Base-by-base conservation (phyloP, 2,113 vertebrate genomes). In the Nestor notabilis region DNA sequence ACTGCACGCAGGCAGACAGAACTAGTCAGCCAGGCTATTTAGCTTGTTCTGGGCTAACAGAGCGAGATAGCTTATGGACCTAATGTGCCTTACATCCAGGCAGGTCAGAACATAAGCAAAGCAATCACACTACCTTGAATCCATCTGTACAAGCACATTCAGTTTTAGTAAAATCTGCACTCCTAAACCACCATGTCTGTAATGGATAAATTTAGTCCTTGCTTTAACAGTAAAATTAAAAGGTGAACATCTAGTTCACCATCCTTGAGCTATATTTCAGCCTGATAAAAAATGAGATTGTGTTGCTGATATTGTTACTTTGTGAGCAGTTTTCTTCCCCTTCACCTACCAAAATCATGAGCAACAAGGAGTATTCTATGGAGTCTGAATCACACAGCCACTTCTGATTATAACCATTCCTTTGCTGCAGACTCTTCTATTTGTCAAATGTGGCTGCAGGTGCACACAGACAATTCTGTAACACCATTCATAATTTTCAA, bases 191-290 rank as follows among this genome's bases (percentile, higher is more conserved):
- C 44, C 47, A 5, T 35, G 80, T 80, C 60, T 81, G 53, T 31
- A 47, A 44, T 18, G 65, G 39, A 39, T 41, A 66, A 80, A 79
- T 93, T 85, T 84, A 91, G 41, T 86, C 31, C 21, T 52, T 80
- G 53, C 31, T 90, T 90, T 93, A 90, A 90, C 46, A 29, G 63
- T 28, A 35, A 88, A 93, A 94, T 88, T 80, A 92, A 83, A 96
- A 85, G 60, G 31, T 47, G 53, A 90, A 43, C 20, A 39, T 86
- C 41, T 24, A 88, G 49, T 88, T 93, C 53, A 17, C 31, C 33
- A 5, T 93, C 75, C 41, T 63, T 50, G 58, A 86, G 83, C 83
- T 79, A 10, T 18, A 28, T 87, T 75, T 93, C 66, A 74, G 28
- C 17, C 37, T 74, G 37, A 63, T 16, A 27, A 70, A 83, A 95